Evolutionary conservation across 2,888 invertebrate genomes (phyloP).

Genomic region (Lasioglossum calceatum): DNA sequence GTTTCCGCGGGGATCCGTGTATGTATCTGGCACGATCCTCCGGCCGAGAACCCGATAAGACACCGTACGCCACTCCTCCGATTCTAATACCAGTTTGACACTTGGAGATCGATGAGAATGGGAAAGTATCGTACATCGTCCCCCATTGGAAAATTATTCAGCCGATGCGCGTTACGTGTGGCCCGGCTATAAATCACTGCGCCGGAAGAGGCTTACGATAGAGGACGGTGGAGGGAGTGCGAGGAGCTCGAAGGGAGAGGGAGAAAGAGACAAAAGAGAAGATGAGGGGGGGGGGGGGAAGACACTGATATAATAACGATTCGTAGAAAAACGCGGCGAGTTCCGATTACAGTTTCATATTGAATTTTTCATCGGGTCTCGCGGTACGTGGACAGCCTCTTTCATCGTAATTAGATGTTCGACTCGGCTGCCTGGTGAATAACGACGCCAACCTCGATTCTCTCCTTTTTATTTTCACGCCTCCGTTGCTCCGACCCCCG

Average conservation of each 20-base stretch:
- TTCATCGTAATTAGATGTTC: slow-evolving; percentile 70
- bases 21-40: neutral
- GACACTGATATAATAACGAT: slow-evolving; percentile 46
- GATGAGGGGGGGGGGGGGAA: neutral
- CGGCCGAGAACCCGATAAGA: slow-evolving; percentile 47
- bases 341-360: slow-evolving; percentile 53
- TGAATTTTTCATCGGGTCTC: slow-evolving; percentile 54
- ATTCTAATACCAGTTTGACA: slow-evolving; percentile 71
- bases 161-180: slow-evolving; percentile 40
- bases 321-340: slow-evolving; percentile 29
- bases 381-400: slow-evolving; percentile 47
- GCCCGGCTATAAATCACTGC: slow-evolving; percentile 56
- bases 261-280: neutral
- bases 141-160: slow-evolving; percentile 62
- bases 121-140: slow-evolving; percentile 67
- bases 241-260: neutral
- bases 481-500: neutral
- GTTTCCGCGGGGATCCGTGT: neutral
- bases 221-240: neutral
- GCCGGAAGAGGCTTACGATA: neutral
- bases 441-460: slow-evolving; percentile 54
- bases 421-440: slow-evolving; percentile 56
- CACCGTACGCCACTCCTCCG: slow-evolving; percentile 58
- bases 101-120: slow-evolving; percentile 72
- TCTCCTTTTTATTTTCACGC: neutral